phyloP scores from a whole-genome alignment of 2,113 vertebrate genomes.

The Apaloderma vittatum region DNA sequence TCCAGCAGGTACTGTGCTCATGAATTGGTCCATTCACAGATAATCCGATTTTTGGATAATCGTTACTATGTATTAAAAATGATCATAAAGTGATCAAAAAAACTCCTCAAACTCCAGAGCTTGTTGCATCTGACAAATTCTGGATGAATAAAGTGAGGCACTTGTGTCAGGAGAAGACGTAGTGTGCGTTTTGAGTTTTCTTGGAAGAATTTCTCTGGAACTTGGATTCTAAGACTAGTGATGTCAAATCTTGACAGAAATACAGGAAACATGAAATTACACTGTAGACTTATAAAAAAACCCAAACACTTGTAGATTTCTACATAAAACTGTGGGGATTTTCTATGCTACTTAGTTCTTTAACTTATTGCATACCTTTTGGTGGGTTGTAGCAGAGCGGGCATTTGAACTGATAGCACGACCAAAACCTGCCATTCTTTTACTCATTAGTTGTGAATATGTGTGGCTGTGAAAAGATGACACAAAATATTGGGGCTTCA shows the following conservation, averaged over 20 bases:
- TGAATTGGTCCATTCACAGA: background rate
- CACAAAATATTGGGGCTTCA: background rate
- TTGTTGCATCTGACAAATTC: background rate
- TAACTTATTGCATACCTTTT: background rate
- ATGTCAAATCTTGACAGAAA: background rate
- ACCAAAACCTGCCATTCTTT: background rate
- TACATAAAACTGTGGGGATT: background rate
- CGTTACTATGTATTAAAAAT: background rate
- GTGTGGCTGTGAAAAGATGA: background rate
- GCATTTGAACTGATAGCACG: background rate
- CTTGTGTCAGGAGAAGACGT: background rate
- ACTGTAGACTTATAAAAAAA: background rate
- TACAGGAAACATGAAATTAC: background rate
- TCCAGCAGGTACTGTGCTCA: background rate
- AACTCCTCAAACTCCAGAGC: background rate
- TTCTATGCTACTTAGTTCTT: background rate
- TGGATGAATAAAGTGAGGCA: background rate
- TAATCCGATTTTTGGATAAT: background rate
- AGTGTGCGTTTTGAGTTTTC: background rate
- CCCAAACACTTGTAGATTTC: background rate
- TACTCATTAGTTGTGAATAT: background rate
- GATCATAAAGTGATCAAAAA: rapidly evolving
- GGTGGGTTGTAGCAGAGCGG: background rate
- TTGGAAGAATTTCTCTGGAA: background rate
- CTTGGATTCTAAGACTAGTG: background rate